Evolutionary conservation across 2,797 vertebrate genomes (phyloP).

Genomic region (Halcyon chelicuti): DNA sequence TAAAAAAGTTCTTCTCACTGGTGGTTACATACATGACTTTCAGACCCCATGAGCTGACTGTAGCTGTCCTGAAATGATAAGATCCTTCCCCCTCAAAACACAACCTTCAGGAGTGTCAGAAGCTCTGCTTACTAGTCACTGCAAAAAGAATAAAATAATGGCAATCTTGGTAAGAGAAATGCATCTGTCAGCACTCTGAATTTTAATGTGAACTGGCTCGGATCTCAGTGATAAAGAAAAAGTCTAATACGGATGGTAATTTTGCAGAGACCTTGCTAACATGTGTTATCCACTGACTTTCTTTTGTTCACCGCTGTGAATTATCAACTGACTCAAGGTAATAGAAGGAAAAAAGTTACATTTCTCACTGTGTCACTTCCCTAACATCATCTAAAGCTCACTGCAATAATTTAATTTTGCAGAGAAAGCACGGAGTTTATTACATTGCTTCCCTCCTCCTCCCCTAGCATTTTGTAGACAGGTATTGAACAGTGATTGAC

Average conservation of each 20-base stretch:
- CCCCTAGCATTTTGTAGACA: not conserved
- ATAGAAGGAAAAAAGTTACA: conserved; percentile 24
- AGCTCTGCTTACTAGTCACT: not conserved
- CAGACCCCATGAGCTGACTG: not conserved
- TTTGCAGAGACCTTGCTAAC: conserved; percentile 62
- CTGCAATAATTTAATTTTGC: conserved; percentile 49
- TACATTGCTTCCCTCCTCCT: not conserved
- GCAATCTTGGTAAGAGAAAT: conserved; percentile 7
- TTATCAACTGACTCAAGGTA: conserved; percentile 66
- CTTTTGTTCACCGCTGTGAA: conserved; percentile 66
- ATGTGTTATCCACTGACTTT: conserved; percentile 47
- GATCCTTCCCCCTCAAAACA: not conserved
- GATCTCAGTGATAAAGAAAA: conserved; percentile 51
- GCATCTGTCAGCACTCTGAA: conserved; percentile 54
- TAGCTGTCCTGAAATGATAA: not conserved
- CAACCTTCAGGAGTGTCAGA: not conserved
- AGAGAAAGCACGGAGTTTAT: not conserved
- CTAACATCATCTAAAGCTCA: not conserved
- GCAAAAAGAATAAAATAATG: conserved; percentile 1
- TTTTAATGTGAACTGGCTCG: conserved; percentile 15
- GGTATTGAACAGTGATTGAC: not conserved
- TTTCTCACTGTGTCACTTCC: conserved; percentile 50
- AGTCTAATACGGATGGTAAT: conserved; percentile 35
- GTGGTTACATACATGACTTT: not conserved
- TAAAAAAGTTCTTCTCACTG: accelerated